These are phyloP conservation scores for Pollenia griseotomentosa DNA, from an alignment of 2,888 invertebrate species.

Conservation along the genomic window DNA sequence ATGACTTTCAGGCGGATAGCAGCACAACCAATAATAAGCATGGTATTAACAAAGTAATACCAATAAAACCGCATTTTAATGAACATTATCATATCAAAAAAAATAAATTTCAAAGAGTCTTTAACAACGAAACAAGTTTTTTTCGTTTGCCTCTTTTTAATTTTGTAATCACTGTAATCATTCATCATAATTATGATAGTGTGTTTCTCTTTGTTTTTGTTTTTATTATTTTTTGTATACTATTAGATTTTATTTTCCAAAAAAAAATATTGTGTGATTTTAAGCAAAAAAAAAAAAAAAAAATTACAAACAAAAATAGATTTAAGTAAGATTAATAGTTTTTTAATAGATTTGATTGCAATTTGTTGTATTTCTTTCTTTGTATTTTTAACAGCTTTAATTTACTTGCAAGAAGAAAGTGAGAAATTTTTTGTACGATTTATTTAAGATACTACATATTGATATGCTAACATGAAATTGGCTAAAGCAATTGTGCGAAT, in stretches of 20 bases:
- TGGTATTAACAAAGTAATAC: slow-evolving; percentile 59
- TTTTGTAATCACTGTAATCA: slow-evolving; percentile 65
- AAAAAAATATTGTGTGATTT: slow-evolving; percentile 35
- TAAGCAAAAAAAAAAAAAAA: slow-evolving; percentile 30
- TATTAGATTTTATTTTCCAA: neutral
- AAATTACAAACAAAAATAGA: neutral
- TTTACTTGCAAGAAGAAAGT: slow-evolving; percentile 48
- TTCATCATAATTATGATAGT: slow-evolving; percentile 69
- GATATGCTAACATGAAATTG: too few relatives aligned
- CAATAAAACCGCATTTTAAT: slow-evolving; percentile 59
- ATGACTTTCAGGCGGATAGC: slow-evolving; percentile 2
- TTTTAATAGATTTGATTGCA: slow-evolving; percentile 44
- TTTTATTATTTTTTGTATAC: slow-evolving; percentile 1
- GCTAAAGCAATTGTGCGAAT: too few relatives aligned
- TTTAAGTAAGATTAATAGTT: slow-evolving; percentile 45
- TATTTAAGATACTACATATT: neutral
- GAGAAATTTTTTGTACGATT: slow-evolving; percentile 25
- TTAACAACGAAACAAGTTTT: slow-evolving; percentile 64
- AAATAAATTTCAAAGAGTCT: slow-evolving; percentile 51
- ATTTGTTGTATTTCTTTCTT: slow-evolving; percentile 1
- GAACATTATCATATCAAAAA: slow-evolving; percentile 62
- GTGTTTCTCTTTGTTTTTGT: slow-evolving; percentile 19
- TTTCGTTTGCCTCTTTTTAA: slow-evolving; percentile 49
- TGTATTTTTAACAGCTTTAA: slow-evolving; percentile 6
- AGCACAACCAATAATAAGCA: slow-evolving; percentile 15